Evolutionary conservation across 1,140 invertebrate species (phyloP).

Genomic region (Drosophila virilis): DNA sequence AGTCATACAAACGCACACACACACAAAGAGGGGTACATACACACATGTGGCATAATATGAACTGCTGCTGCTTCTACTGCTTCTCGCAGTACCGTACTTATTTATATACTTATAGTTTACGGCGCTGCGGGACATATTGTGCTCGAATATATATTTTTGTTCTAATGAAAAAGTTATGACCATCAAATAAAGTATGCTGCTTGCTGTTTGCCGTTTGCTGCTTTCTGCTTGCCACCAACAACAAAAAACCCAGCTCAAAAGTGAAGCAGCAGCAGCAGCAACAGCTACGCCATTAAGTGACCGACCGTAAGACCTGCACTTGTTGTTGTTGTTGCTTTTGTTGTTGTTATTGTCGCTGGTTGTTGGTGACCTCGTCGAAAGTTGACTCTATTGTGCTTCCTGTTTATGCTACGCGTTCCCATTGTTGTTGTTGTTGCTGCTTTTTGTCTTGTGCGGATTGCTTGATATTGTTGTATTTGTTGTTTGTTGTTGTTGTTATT

Average conservation of each 20-base stretch:
- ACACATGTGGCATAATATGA: conserved; percentile 61
- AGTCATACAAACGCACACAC: conserved; percentile 1
- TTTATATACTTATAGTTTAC: conserved; percentile 83
- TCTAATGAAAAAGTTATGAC: conserved; percentile 83
- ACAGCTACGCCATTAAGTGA: conserved; percentile 76
- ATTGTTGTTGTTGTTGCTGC: conserved; percentile 51
- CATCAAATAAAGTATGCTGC: conserved; percentile 83
- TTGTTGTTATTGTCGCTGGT: conserved; percentile 43
- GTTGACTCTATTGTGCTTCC: conserved; percentile 80
- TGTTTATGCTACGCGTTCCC: conserved; percentile 74
- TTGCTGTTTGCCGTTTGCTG: conserved; percentile 43
- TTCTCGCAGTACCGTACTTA: conserved; percentile 64
- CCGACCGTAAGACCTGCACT: conserved; percentile 79
- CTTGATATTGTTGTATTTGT: conserved; percentile 17
- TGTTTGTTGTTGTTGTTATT: conserved; percentile 64
- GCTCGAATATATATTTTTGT: conserved; percentile 80
- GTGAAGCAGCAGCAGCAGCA: conserved; percentile 42
- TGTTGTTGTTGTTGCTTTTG: conserved; percentile 45
- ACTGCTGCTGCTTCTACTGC: conserved; percentile 56
- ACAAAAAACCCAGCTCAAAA: conserved; percentile 40
- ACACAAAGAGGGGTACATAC: conserved; percentile 8
- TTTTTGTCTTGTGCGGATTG: conserved; percentile 47
- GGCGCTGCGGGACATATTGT: conserved; percentile 81
- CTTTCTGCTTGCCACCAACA: conserved; percentile 14
- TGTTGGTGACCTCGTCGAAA: conserved; percentile 75